Evolutionary conservation across 1,140 invertebrate species (phyloP).

Genomic region (Lasioglossum baleicum): DNA sequence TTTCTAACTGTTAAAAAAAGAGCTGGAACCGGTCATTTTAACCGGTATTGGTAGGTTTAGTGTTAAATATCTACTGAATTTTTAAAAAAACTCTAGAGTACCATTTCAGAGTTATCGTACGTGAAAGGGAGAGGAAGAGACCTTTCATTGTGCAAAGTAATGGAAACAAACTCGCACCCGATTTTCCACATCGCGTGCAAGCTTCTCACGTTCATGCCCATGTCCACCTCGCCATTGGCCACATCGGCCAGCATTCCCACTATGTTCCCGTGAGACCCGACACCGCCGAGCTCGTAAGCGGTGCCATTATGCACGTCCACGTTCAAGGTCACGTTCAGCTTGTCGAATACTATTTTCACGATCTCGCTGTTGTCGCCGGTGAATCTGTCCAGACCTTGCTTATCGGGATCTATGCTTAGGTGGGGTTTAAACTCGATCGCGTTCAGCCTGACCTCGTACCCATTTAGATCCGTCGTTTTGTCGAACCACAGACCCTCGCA

Average conservation of each 20-base stretch:
- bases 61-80: too few relatives aligned
- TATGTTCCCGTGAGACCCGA: constrained; percentile 32
- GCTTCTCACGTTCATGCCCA: constrained; percentile 49
- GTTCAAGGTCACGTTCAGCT: constrained; percentile 23
- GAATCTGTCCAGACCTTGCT: constrained; percentile 21
- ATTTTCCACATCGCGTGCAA: constrained; percentile 40
- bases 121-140: too few relatives aligned
- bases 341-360: constrained; percentile 33
- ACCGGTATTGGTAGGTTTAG: too few relatives aligned
- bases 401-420: constrained; percentile 14
- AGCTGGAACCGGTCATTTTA: too few relatives aligned
- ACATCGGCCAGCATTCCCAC: constrained; percentile 46
- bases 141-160: too few relatives aligned
- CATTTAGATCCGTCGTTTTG: constrained; percentile 27
- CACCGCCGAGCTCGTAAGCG: constrained; percentile 26
- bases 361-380: constrained; percentile 50
- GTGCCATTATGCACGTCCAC: constrained; percentile 15
- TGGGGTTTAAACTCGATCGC: constrained; percentile 27
- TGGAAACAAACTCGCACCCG: not conserved
- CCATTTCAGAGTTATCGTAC: too few relatives aligned
- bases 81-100: too few relatives aligned
- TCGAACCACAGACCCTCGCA: constrained; percentile 52
- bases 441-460: constrained; percentile 47
- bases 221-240: constrained; percentile 34
- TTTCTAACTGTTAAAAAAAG: too few relatives aligned